A percentile compares a stretch with the other conserved stretches of the same genome.
Evolutionary conservation across 2,888 invertebrate species (phyloP).

Genomic region (Microctonus hyperodae): DNA sequence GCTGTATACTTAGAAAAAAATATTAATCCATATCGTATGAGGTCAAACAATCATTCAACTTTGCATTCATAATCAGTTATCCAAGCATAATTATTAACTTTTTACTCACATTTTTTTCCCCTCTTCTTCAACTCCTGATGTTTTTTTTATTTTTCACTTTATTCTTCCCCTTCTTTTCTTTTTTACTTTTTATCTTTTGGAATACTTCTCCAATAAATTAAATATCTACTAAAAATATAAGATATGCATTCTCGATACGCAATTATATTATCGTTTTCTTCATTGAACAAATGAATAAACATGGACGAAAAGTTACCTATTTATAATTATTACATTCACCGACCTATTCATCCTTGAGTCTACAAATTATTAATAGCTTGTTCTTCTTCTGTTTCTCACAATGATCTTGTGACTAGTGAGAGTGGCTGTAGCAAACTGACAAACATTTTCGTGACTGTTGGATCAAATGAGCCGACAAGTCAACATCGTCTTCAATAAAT

Average conservation of each 20-base stretch:
- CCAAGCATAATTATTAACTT: background rate
- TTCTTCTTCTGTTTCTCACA: background rate
- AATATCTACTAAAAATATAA: background rate
- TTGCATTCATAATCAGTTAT: background rate
- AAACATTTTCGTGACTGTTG: background rate
- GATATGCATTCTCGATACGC: background rate
- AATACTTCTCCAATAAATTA: background rate
- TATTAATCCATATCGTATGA: too few species aligned
- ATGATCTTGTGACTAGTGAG: constrained; percentile 22
- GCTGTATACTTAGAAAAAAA: too few species aligned
- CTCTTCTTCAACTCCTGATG: background rate
- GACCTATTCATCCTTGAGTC: constrained; percentile 59
- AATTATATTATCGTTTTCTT: background rate
- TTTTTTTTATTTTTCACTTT: background rate
- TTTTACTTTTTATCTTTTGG: background rate
- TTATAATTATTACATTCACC: constrained; percentile 30
- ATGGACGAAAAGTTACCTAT: constrained; percentile 7
- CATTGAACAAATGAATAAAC: background rate
- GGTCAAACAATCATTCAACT: too few species aligned
- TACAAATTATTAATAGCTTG: constrained; percentile 38
- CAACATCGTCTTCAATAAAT: background rate
- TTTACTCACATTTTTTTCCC: background rate
- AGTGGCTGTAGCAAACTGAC: constrained; percentile 19
- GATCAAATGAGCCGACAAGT: background rate
- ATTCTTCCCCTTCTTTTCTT: background rate